These are phyloP conservation scores for Macaria notata DNA, from an alignment of 2,888 invertebrate species.

Conservation along the genomic window DNA sequence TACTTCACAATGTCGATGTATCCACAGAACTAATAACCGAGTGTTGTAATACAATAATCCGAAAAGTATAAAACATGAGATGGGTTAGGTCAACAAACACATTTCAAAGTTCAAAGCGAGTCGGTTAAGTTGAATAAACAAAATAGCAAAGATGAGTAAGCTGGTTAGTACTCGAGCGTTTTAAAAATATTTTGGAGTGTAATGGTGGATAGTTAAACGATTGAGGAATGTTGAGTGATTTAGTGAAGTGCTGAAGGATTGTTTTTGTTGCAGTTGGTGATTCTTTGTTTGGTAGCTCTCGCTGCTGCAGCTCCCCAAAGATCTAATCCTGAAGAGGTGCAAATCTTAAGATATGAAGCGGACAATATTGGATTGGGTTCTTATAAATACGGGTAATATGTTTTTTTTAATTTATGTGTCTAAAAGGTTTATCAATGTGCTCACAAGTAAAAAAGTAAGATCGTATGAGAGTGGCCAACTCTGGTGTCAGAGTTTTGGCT, in stretches of 20 bases:
- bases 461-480: too few relatives aligned
- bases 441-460: too few relatives aligned
- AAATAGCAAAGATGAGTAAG: slow-evolving; percentile 50
- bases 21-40: slow-evolving; percentile 48
- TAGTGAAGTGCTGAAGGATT: slow-evolving; percentile 22
- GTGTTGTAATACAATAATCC: slow-evolving; percentile 65
- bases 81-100: slow-evolving; percentile 53
- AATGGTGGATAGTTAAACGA: neutral
- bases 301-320: slow-evolving; percentile 58
- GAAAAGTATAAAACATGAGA: slow-evolving; percentile 67
- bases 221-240: neutral
- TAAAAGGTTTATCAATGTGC: too few relatives aligned
- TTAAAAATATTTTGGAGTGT: slow-evolving; percentile 5
- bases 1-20: slow-evolving; percentile 30
- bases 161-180: slow-evolving; percentile 49
- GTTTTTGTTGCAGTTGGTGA: slow-evolving; percentile 63
- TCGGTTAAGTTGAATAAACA: slow-evolving; percentile 43
- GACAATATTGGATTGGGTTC: slow-evolving; percentile 66
- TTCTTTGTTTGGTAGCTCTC: slow-evolving; percentile 60
- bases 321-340: slow-evolving; percentile 46
- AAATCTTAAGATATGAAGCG: slow-evolving; percentile 56
- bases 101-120: slow-evolving; percentile 51
- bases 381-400: slow-evolving; percentile 58
- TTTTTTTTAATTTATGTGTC: too few relatives aligned
- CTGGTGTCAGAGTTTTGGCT: too few relatives aligned